Base-by-base conservation (phyloP, 2,113 vertebrate species). In the Ptyas mucosa region DNA sequence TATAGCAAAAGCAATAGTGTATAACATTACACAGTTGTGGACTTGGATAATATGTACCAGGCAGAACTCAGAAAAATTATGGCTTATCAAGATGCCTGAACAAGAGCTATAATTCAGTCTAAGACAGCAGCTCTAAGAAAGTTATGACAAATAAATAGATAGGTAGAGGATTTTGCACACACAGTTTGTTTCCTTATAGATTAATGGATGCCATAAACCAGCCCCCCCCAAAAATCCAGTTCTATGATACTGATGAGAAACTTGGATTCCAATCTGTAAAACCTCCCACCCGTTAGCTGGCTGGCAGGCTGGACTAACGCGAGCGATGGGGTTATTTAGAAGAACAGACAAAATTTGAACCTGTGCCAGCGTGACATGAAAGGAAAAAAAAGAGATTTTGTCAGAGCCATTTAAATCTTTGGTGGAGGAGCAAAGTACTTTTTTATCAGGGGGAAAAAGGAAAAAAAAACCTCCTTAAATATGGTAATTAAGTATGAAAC, bases 401-500 rank as follows among this genome's bases (percentile, higher is more conserved):
- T 96, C 49, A 75, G 95, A 93, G 88, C 95, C 96, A 94, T 97
- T 97, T 96, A 94, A 97, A 98, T 97, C 96, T 96, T 89, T 96
- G 97, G 97, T 97, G 94, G 96, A 96, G 97, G 96, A 93, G 94
- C 52, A 75, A 94, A 96, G 34, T 64, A 53, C 49, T 51, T 53
- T 90, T 90, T 55, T 55, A 88, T 69, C 58, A 53, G 9, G 46
- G 58, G 53, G 23, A 1, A 34, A 29, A 23, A 8, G 18, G 6
- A 64, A 87, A 26, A 87, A 15, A 69, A 5, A 15, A 64, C 18
- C 6, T 88, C 57, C 97, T 97, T 97, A 97, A 97, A 97, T 97
- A 96, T 97, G 97, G 97, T 97, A 98, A 98, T 98, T 97, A 97
- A 97, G 97, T 94, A 95, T 87, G 96, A 97, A 98, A 97, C 96